Base-by-base conservation (phyloP, 2,888 invertebrate species). In the Lasioglossum villosulum region DNA sequence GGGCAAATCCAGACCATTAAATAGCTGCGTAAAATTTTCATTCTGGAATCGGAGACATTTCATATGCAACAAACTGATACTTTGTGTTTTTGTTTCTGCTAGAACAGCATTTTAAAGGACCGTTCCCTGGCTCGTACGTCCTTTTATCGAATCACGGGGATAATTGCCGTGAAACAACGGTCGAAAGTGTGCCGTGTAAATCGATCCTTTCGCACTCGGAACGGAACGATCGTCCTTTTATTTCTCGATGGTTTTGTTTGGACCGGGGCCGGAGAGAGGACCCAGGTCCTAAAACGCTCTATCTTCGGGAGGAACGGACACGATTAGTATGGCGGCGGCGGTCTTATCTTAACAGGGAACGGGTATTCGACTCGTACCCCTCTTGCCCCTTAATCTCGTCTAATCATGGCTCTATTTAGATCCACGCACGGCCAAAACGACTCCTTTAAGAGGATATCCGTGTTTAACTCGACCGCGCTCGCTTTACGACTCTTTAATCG, bases 391-490 rank as follows among this genome's bases (percentile, higher is more conserved):
- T 87, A 89, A 90, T 91, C 91, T 92, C 92, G 91, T 91, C 93
- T 94, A 94, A 94, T 94, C 94, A 94, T 91, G 94, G 93, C 95
- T 95, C 94, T 95, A 95, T 95, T 95, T 94, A 93, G 93, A 93
- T 93, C 91, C 92, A 84, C 79, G 88, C 68, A 80, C 86, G 84
- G 88, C 89, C 88, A 88, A 45, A 63, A 68, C 81, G 91, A 91
- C 90, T 88, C 93, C 93, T 93, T 94, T 95, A 95, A 95, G 94
- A 95, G 95, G 95, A 94, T 95, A 95, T 94, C 93, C 95, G 93
- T 95, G 95, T 95, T 92, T 91, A 93, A 93, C 89, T 86, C 92
- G 92, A 88, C 90, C 92, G 91, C 90, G 86, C 90, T 92, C 92
- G 92, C 89, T 92, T 93, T 93, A 93, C 92, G 93, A 92, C 92